These are phyloP conservation scores for Trinectes maculatus DNA, from an alignment of 2,113 vertebrate genomes.

Conservation along the genomic window DNA sequence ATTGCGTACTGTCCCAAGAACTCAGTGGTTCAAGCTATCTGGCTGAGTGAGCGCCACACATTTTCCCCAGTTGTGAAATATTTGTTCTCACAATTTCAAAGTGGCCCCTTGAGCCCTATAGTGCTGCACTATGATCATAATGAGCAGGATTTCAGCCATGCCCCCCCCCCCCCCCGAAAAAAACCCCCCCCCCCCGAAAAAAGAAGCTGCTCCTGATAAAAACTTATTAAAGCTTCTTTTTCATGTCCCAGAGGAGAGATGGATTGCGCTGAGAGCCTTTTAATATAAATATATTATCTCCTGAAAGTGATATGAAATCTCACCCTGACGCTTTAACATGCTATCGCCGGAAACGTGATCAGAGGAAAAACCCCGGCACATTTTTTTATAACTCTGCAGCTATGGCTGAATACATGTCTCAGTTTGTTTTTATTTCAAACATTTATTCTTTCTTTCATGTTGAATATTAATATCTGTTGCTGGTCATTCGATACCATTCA, in stretches of 20 bases:
- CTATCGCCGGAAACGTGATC: slow-evolving; percentile 73
- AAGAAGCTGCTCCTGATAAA: slow-evolving; percentile 55
- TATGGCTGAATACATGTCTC: slow-evolving; percentile 39
- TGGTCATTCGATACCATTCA: background rate
- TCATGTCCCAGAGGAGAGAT: slow-evolving; percentile 67
- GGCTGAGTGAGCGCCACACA: slow-evolving; percentile 41
- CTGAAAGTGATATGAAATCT: slow-evolving; percentile 74
- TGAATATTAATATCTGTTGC: slow-evolving; percentile 22
- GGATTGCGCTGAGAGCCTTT: slow-evolving; percentile 75
- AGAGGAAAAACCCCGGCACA: slow-evolving; percentile 46
- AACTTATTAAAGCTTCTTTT: slow-evolving; percentile 60
- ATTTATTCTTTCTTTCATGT: slow-evolving; percentile 25
- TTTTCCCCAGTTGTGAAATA: slow-evolving; percentile 60
- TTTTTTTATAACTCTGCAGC: slow-evolving; percentile 56
- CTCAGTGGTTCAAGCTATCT: slow-evolving; percentile 40
- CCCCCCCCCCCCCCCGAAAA: too few species aligned
- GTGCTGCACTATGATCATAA: slow-evolving; percentile 53
- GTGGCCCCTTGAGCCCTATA: slow-evolving; percentile 66
- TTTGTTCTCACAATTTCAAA: slow-evolving; percentile 75
- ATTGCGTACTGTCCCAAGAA: slow-evolving; percentile 51
- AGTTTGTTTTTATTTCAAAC: slow-evolving; percentile 11
- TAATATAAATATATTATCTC: slow-evolving; percentile 74
- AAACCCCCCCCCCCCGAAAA: too few species aligned
- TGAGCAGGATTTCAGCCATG: slow-evolving; percentile 46
- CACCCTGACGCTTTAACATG: slow-evolving; percentile 51